Base-by-base conservation (phyloP, 1,140 invertebrate genomes). In the Daktulosphaira vitifoliae region DNA sequence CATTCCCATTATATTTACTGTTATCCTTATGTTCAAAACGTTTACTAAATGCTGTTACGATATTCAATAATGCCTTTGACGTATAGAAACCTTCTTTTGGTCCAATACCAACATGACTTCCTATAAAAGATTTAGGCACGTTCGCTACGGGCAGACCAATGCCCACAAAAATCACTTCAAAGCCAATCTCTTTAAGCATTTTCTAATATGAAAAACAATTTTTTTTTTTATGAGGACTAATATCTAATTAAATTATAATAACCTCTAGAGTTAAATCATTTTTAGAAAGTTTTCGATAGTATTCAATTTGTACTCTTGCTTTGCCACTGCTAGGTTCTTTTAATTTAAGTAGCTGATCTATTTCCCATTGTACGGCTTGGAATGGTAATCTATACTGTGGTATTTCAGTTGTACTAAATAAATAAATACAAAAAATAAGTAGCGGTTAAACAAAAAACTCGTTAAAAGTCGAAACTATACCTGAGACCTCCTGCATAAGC, bases 381-480 rank as follows among this genome's bases (percentile, higher is more conserved):
- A 85, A 92, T 0, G 96, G 96, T 23, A 99, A 76, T 16, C 96
- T 87, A 74, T 92, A 99, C 74, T 98, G 94, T 0, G 96, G 96
- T 70, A 99, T 99, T 76, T 99, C 96, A 0, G 92, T 84, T 0
- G 92, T 85, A 74, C 92, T 95, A 72, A 70, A 80, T 77, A 38
- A 33, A 33, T 6, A 33, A 33, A 33, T 33, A n/a, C n/a, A n/a
- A n/a, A n/a, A n/a, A n/a, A n/a, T n/a, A n/a, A n/a, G n/a, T n/a
- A n/a, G n/a, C n/a, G n/a, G n/a, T n/a, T n/a, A n/a, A n/a, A n/a
- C n/a, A n/a, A n/a, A n/a, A n/a, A n/a, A n/a, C n/a, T n/a, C n/a
- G n/a, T n/a, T n/a, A n/a, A n/a, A n/a, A n/a, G n/a, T n/a, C n/a
- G n/a, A 53, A 54, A 9, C 52, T 54, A 67, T 78, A 89, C 86